Conservation (phyloP, 53 echinoderm and acorn worm species). For the Crossaster papposus region DNA sequence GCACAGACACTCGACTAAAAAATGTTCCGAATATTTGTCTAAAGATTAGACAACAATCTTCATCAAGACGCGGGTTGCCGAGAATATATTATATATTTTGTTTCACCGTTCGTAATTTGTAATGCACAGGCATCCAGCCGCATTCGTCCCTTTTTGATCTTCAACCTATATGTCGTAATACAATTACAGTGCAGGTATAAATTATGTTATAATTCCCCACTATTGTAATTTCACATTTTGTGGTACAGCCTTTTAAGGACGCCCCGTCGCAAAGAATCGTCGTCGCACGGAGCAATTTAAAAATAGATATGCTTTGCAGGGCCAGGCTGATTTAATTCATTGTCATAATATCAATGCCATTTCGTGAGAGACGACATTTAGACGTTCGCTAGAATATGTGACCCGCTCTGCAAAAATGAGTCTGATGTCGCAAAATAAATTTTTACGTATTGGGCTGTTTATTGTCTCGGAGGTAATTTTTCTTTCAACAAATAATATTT, state of each 20-base stretch:
- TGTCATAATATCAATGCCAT: background rate
- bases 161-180: background rate
- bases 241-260: background rate
- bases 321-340: background rate
- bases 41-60: too few species aligned
- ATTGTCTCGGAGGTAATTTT: too few species aligned
- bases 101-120: background rate
- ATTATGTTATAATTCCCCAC: background rate
- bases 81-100: too few species aligned
- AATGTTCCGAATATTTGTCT: too few species aligned
- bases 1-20: too few species aligned
- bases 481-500: too few species aligned
- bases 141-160: background rate
- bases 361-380: background rate
- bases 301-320: background rate
- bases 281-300: background rate
- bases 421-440: too few species aligned
- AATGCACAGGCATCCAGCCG: background rate
- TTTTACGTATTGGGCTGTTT: too few species aligned
- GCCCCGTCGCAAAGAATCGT: background rate
- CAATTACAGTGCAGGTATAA: too few species aligned
- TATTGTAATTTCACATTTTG: background rate
- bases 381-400: background rate
- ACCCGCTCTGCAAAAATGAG: too few species aligned
- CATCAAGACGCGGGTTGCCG: too few species aligned